phyloP scores from a whole-genome alignment of 2,797 vertebrate species.

The Falco columbarius region DNA sequence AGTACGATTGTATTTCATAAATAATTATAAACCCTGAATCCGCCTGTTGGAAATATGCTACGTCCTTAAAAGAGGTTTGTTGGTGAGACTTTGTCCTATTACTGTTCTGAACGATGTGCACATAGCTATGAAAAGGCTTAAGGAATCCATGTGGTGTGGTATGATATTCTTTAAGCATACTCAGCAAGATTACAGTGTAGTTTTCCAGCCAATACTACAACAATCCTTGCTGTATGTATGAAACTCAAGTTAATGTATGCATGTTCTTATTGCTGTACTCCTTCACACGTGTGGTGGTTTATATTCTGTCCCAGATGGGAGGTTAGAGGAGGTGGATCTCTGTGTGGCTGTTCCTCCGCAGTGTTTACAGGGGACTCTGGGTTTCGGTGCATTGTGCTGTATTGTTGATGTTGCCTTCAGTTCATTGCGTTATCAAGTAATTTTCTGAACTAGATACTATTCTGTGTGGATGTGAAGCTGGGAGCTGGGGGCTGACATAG shows the following conservation, averaged over 20 bases:
- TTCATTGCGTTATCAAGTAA: background rate
- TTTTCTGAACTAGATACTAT: background rate
- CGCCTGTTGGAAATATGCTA: background rate
- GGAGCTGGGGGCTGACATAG: background rate
- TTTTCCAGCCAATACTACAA: background rate
- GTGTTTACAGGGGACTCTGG: background rate
- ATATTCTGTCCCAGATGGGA: background rate
- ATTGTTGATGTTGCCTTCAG: background rate
- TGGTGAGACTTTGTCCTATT: background rate
- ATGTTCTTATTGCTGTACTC: background rate
- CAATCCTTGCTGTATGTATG: background rate
- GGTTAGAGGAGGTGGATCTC: background rate
- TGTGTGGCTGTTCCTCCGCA: rapidly evolving
- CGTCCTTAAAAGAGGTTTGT: background rate
- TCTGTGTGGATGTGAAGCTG: background rate
- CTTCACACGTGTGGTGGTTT: rapidly evolving
- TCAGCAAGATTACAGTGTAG: background rate
- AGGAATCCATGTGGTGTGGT: background rate
- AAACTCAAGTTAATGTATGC: background rate
- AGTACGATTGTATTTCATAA: background rate
- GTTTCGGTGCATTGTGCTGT: background rate
- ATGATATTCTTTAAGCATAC: background rate
- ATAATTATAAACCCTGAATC: background rate
- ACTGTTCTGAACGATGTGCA: background rate
- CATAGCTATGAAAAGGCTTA: background rate